Base-by-base conservation (phyloP, 2,113 vertebrate species). In the Urocynchramus pylzowi region DNA sequence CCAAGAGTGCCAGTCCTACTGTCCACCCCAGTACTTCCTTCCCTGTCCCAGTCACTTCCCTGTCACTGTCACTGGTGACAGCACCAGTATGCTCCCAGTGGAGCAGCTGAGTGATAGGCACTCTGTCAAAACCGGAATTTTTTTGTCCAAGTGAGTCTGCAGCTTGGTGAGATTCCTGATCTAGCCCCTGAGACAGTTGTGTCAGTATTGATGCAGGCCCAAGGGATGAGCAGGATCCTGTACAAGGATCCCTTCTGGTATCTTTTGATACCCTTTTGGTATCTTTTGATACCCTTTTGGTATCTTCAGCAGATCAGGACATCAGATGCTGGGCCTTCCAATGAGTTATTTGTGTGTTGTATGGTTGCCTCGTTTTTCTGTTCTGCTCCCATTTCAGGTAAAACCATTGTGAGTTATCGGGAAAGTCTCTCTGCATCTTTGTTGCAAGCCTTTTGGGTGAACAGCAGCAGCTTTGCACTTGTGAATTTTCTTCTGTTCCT, bases 401-500 rank as follows among this genome's bases (percentile, higher is more conserved):
- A 47, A 83, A 67, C 9, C 39, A 17, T 52, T n/a, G 45, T 52
- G 12, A 87, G 16, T 49, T 84, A 23, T 15, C 4, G 3, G 57
- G 74, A 61, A 94, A 47, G 81, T 73, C 7, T 0, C 49, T 57
- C 78, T 73, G 50, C 50, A 35, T 93, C 85, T 86, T 92, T 64
- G 41, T 84, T 93, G 54, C 60, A 80, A 90, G 90, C 47, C 63
- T 96, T 91, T 90, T 93, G 95, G 84, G 87, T 78, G 82, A 96
- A 91, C 87, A 93, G 90, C 95, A 95, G 95, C 92, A 93, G 76
- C 71, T 96, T 93, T 92, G 76, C 56, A n/a, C 90, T 95, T 94
- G 54, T n/a, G 39, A 97, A 81, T 96, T 96, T 86, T 96, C 85
- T 96, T 94, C 90, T 90, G 59, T 93, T 97, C 93, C 35, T 96